Evolutionary conservation across 1,140 invertebrate species (phyloP).

Genomic region (Asobara japonica): DNA sequence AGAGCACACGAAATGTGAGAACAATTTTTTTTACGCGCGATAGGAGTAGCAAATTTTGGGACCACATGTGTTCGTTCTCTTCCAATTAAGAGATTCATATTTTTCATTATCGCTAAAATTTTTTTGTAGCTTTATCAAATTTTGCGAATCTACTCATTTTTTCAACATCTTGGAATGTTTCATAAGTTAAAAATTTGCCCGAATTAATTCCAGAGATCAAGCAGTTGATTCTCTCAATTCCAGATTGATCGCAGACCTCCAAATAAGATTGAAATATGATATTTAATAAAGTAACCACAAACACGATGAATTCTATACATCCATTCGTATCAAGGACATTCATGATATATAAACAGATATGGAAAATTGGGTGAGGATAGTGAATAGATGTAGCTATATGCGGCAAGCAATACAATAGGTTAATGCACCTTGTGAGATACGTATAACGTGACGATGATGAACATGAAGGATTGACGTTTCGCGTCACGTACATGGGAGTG

Average conservation of each 20-base stretch:
- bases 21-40: no score
- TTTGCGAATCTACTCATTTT: no score
- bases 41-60: no score
- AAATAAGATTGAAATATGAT: not conserved
- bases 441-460: not conserved
- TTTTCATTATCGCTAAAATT: no score
- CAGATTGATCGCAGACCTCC: not conserved
- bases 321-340: not conserved
- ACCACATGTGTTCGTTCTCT: no score
- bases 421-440: not conserved
- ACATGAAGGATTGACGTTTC: not conserved
- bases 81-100: no score
- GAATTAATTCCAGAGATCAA: not conserved
- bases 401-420: not conserved
- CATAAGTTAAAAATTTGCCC: no score
- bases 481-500: not conserved
- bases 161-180: no score
- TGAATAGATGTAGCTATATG: not conserved
- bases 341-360: not conserved
- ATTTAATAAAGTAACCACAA: slow-evolving; percentile 1
- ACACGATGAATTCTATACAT: not conserved
- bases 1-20: no score
- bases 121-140: no score
- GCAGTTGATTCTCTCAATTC: not conserved
- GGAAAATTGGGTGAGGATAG: slow-evolving; percentile 21